Evolutionary conservation across 2,797 vertebrate genomes (phyloP), one percentile per base, ranked within the genome.

Genomic region (Clamator glandarius): DNA sequence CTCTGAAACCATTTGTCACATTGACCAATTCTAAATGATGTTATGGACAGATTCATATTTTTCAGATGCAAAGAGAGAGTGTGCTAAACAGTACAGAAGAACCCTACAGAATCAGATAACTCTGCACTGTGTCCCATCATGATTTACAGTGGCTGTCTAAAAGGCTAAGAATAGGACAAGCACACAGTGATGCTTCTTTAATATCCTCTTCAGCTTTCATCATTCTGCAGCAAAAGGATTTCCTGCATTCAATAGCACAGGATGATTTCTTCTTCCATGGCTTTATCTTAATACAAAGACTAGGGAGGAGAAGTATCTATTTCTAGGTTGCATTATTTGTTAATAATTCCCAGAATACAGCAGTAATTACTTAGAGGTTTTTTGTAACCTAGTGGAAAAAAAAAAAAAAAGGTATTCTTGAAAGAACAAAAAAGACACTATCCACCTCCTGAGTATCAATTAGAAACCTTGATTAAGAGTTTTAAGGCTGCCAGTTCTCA

Each of bases 201-300:
- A 79, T 20, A 75, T 19, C 31, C n/a, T 73, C 33, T 84, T 55
- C 74, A 84, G 46, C 29, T 75, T 91, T 55, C 2, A 9, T 58
- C 42, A 18, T 9, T 33, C 39, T 10, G 12, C 8, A 76, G 33
- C 48, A 70, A 42, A 82, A 82, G 46, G 61, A 82, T 87, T 87
- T 79, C 74, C 93, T 76, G 39, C 51, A 15, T n/a, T 86, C 64
- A 84, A 64, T 35, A 69, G 41, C 54, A 21, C 39, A 62, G 59
- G 24, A 90, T 84, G 55, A 90, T 85, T 77, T 48, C 50, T 85
- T 36, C 91, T 90, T 88, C 79, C 76, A 74, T 23, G 33, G 91
- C 86, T 59, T 93, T 51, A 29, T 89, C 68, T 73, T 84, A 50
- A 48, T 48, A 68, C 63, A 90, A 87, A 75, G 62, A 84, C 31